Evolutionary conservation across 2,113 vertebrate genomes (phyloP).

Genomic region (Oncorhynchus kisutch): DNA sequence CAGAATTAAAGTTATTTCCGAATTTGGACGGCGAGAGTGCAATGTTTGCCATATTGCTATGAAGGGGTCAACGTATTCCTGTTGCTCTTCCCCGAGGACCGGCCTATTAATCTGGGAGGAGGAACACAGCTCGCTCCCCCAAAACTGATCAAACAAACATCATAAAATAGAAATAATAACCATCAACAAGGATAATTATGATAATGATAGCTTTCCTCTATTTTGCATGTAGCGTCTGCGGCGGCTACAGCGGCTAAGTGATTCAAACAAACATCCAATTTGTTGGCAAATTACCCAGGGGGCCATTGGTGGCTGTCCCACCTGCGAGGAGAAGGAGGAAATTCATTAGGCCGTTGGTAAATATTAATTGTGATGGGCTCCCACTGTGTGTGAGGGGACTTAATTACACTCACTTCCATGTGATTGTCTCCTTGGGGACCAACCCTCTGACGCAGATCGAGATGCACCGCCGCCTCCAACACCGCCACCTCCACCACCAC

Average conservation of each 20-base stretch:
- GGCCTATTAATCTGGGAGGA: too few relatives aligned
- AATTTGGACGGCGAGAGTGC: too few relatives aligned
- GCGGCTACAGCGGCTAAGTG: constrained; percentile 18
- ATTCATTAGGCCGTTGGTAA: constrained; percentile 55
- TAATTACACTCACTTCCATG: constrained; percentile 76
- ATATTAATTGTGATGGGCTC: constrained; percentile 73
- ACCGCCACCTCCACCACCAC: accelerated
- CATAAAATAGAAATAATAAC: constrained; percentile 33
- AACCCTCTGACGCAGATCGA: constrained; percentile 13
- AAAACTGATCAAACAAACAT: background rate
- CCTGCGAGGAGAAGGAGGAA: constrained; percentile 50
- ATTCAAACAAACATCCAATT: constrained; percentile 74
- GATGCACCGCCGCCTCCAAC: too few relatives aligned
- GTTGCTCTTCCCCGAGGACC: too few relatives aligned
- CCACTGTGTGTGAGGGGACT: constrained; percentile 61
- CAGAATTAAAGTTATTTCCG: too few relatives aligned
- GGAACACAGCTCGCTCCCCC: background rate
- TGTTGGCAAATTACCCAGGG: constrained; percentile 70
- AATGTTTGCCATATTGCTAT: too few relatives aligned
- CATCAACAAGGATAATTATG: constrained; percentile 1
- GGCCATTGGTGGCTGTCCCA: constrained; percentile 44
- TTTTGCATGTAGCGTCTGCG: background rate
- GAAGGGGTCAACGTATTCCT: too few relatives aligned
- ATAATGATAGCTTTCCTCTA: constrained; percentile 41
- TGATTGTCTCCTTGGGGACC: constrained; percentile 66